These are phyloP conservation scores for Cosmia trapezina DNA, from an alignment of 2,888 invertebrate species.

Conservation along the genomic window DNA sequence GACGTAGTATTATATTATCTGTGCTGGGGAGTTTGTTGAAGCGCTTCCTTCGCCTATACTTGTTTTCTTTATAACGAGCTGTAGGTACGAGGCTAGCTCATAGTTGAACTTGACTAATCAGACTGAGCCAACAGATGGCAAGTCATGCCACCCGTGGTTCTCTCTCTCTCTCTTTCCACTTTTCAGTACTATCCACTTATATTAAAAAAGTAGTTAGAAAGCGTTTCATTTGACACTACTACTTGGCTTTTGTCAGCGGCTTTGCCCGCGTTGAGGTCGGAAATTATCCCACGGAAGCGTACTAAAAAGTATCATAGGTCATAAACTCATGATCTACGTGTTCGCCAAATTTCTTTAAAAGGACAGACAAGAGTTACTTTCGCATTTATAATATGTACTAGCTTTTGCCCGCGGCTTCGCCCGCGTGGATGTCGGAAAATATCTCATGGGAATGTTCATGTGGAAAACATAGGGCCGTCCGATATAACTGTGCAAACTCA, in stretches of 20 bases:
- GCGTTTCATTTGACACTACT: background rate
- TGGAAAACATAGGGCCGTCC: too few species aligned
- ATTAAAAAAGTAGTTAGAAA: background rate
- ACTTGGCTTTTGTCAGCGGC: too few species aligned
- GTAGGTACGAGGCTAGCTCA: background rate
- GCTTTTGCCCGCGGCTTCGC: too few species aligned
- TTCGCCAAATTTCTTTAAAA: too few species aligned
- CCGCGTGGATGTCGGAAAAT: too few species aligned
- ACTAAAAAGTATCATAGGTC: background rate
- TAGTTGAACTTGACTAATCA: background rate
- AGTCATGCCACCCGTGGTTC: background rate
- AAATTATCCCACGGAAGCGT: background rate
- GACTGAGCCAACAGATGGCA: too few species aligned
- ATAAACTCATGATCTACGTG: too few species aligned
- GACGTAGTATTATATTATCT: too few species aligned
- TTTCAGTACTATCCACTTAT: background rate
- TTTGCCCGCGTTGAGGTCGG: background rate
- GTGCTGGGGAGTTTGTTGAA: background rate
- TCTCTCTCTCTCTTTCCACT: background rate
- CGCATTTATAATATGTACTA: too few species aligned
- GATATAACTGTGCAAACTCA: too few species aligned
- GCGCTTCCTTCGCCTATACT: background rate
- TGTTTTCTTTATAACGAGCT: constrained; percentile 7
- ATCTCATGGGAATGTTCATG: too few species aligned
- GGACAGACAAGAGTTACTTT: too few species aligned